phyloP scores from a whole-genome alignment of 2,888 invertebrate genomes.

The Thymelicus sylvestris region DNA sequence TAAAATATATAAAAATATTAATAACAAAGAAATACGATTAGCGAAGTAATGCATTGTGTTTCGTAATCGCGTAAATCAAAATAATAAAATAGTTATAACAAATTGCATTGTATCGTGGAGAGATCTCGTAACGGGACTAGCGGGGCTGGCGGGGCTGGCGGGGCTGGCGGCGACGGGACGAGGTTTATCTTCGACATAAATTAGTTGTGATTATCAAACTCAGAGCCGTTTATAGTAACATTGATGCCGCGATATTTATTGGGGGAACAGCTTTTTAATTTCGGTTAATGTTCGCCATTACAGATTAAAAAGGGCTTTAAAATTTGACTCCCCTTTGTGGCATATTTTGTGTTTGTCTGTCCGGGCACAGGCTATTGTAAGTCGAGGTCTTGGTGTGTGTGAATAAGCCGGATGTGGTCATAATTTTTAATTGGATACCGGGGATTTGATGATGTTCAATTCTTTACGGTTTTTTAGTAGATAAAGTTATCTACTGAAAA shows the following conservation, averaged over 20 bases:
- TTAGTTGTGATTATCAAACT: slow-evolving; percentile 32
- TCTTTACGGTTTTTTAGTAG: slow-evolving; percentile 34
- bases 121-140: not conserved
- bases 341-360: slow-evolving; percentile 42
- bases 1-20: not conserved
- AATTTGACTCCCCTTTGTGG: slow-evolving; percentile 48
- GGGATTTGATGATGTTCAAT: slow-evolving; percentile 31
- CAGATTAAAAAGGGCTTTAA: slow-evolving; percentile 45
- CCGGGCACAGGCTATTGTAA: slow-evolving; percentile 42
- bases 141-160: too few relatives aligned
- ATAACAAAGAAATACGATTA: not conserved
- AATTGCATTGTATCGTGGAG: not conserved
- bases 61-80: too few relatives aligned
- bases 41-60: too few relatives aligned
- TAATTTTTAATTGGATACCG: slow-evolving; percentile 41
- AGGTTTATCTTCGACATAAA: slow-evolving; percentile 13
- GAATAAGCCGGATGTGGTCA: slow-evolving; percentile 48
- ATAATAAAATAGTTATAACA: not conserved
- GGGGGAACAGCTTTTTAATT: slow-evolving; percentile 55
- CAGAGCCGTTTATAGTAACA: slow-evolving; percentile 47
- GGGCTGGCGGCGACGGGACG: not conserved
- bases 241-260: slow-evolving; percentile 47
- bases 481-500: slow-evolving; percentile 4
- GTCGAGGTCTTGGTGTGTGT: slow-evolving; percentile 31
- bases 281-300: slow-evolving; percentile 47